Base-by-base conservation (phyloP, 1,140 invertebrate genomes). In the Antheraea pernyi region DNA sequence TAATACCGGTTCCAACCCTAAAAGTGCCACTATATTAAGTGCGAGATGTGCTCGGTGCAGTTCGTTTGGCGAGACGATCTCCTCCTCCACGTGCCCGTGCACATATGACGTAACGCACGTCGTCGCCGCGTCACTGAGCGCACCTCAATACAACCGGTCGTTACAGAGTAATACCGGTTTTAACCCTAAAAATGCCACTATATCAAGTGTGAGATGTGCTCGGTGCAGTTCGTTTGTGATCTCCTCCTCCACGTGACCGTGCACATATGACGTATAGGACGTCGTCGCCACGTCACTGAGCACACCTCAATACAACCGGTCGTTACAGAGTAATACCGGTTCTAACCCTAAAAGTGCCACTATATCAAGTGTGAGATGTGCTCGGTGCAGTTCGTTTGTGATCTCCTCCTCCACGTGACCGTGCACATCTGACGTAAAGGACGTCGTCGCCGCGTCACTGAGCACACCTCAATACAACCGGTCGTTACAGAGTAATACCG, bases 21-120 rank as follows among this genome's bases (percentile, higher is more conserved):
- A 30, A 30, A 30, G 22, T 30, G 22, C 22, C 22, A 30, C 22
- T 30, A 30, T 30, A 30, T 93, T 78, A 95, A 95, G 65, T 97
- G 96, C 82, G 95, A 97, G 83, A 97, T 97, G 95, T 97, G 96
- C 82, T 94, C 95, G n/a, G 94, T 94, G 69, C 94, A 95, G 63
- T 97, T 97, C 85, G 91, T 94, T 0, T 94, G 95, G 72, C 94
- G 96, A 58, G 94, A 95, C 48, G 95, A 96, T 71, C 89, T 97
- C 11, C 86, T 97, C 59, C 93, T 95, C 3, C 96, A 97, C 85
- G 96, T 97, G 70, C 95, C 96, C 18, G 95, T 97, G 80, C 96
- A 97, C 86, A 97, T 97, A 92, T 97, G 95, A 95, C 86, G 70
- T 16, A 42, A 4, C 2, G 8, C 11, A 42, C 7, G 11, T 42